Evolutionary conservation across 2,888 invertebrate species (phyloP).

Genomic region (Pocota personata): DNA sequence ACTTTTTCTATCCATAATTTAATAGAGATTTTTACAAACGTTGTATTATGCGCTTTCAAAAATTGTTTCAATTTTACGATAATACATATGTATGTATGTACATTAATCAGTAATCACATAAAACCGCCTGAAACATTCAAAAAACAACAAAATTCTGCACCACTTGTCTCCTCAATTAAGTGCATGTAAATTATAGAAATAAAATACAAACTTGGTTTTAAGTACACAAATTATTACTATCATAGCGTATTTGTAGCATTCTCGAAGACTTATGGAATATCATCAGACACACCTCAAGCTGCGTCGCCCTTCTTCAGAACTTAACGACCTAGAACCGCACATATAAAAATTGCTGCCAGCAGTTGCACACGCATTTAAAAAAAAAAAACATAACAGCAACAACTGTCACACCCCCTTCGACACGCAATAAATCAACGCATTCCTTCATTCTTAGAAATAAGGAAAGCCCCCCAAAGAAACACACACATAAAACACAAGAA

Average conservation of each 20-base stretch:
- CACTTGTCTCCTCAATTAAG: background rate
- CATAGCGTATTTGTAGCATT: background rate
- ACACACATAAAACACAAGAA: conserved; percentile 32
- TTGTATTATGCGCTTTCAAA: too few relatives aligned
- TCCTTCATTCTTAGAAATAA: background rate
- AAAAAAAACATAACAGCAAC: conserved; percentile 16
- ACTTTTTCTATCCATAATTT: too few relatives aligned
- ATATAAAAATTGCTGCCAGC: conserved; percentile 23
- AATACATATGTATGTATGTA: too few relatives aligned
- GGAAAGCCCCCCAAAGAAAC: background rate
- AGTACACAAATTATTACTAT: background rate
- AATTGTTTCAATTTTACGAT: too few relatives aligned
- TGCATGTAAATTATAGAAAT: too few relatives aligned
- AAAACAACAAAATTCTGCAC: background rate
- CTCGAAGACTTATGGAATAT: background rate
- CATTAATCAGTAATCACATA: too few relatives aligned
- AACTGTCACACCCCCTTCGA: conserved; percentile 54
- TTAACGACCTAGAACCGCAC: conserved; percentile 41
- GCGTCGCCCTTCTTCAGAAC: conserved; percentile 7
- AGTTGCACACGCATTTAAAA: conserved; percentile 31
- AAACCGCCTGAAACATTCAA: too few relatives aligned
- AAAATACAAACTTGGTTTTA: background rate
- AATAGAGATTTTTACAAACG: too few relatives aligned
- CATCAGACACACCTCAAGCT: conserved; percentile 32
- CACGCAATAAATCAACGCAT: conserved; percentile 66